Conservation (phyloP, 2,797 vertebrate genomes). For the Diplodus sargus region DNA sequence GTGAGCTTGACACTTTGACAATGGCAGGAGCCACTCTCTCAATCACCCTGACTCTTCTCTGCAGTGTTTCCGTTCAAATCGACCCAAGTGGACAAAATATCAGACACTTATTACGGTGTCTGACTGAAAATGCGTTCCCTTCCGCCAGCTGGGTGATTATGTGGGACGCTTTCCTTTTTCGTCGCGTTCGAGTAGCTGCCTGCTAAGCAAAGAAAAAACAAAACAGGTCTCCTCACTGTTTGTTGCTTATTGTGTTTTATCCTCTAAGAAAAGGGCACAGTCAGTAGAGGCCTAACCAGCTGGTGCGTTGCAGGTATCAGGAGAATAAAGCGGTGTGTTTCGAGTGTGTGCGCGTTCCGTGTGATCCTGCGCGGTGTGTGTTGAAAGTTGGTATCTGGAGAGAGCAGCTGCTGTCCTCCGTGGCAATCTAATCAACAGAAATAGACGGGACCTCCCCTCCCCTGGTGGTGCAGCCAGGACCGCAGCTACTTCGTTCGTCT, state of each 20-base stretch:
- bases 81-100: not conserved
- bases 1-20: not conserved
- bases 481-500: constrained; percentile 32
- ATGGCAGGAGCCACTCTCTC: not conserved
- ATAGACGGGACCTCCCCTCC: constrained; percentile 47
- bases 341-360: constrained; percentile 11
- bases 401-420: constrained; percentile 72
- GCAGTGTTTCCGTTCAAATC: not conserved
- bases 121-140: not conserved
- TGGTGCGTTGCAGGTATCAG: constrained; percentile 38
- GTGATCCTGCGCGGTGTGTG: constrained; percentile 21
- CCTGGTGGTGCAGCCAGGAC: constrained; percentile 38
- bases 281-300: constrained; percentile 42
- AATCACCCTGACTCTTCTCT: not conserved
- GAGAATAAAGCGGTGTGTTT: constrained; percentile 47
- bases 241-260: constrained; percentile 40
- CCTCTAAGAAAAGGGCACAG: constrained; percentile 26
- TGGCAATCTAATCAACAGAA: constrained; percentile 75
- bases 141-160: constrained; percentile 10
- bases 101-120: not conserved
- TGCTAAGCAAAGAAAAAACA: constrained; percentile 16
- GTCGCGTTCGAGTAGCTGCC: not conserved
- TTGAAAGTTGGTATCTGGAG: constrained; percentile 57
- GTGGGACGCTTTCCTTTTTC: constrained; percentile 2
- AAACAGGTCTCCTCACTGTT: not conserved